phyloP scores from a whole-genome alignment of 2,113 vertebrate species.

The Clarias gariepinus region DNA sequence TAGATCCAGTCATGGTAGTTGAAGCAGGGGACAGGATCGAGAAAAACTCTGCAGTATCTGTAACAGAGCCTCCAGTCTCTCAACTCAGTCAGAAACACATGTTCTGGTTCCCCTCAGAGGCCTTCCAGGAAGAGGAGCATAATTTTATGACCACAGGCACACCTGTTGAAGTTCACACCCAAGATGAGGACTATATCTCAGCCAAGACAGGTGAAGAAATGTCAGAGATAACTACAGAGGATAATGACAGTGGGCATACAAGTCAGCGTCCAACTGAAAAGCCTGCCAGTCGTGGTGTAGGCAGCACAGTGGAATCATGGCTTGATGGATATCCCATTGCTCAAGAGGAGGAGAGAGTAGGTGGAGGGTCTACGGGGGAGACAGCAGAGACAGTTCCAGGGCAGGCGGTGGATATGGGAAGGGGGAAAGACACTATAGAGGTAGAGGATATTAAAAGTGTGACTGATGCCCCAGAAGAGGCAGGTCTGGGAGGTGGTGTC shows the following conservation, averaged over 20 bases:
- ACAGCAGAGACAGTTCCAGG: constrained; percentile 43
- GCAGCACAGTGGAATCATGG: constrained; percentile 83
- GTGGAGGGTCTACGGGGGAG: constrained; percentile 68
- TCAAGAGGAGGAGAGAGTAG: constrained; percentile 69
- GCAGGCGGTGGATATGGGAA: constrained; percentile 30
- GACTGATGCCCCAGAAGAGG: constrained; percentile 18
- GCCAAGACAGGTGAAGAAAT: constrained; percentile 49
- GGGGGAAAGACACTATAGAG: constrained; percentile 38
- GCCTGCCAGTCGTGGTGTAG: constrained; percentile 47
- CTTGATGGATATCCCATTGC: constrained; percentile 87
- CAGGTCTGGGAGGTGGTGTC: neutral
- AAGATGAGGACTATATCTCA: constrained; percentile 53
- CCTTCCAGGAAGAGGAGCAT: constrained; percentile 71
- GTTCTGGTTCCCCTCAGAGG: constrained; percentile 85
- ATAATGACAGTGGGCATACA: constrained; percentile 48
- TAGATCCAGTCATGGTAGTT: constrained; percentile 36
- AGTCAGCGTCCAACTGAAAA: constrained; percentile 40
- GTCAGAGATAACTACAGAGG: constrained; percentile 39
- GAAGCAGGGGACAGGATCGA: constrained; percentile 44
- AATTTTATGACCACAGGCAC: constrained; percentile 59
- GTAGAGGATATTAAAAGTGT: constrained; percentile 35
- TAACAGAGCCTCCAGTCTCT: constrained; percentile 78
- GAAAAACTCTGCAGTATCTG: constrained; percentile 56
- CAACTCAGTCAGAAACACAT: constrained; percentile 82
- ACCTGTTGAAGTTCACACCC: constrained; percentile 60